Percentiles rank a stretch among this genome's conserved stretches.
Evolutionary conservation across 2,888 invertebrate genomes (phyloP).

Genomic region (Pachymerium ferrugineum): DNA sequence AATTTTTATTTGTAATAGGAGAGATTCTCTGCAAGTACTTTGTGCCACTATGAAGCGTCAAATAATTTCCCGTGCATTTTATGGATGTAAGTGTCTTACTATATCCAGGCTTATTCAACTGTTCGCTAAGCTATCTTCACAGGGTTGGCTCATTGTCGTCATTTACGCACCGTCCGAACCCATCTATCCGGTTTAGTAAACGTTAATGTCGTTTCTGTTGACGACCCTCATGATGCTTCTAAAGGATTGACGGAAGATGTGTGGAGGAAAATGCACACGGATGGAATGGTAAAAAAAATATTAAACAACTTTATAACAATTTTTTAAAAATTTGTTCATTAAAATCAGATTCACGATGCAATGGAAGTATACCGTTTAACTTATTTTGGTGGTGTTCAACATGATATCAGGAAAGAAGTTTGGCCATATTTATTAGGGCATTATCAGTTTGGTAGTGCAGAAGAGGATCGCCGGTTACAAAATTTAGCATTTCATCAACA

Average conservation of each 20-base stretch:
- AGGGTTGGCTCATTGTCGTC: conserved; percentile 84
- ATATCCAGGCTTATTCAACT: not conserved
- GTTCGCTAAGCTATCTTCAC: not conserved
- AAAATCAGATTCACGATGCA: conserved; percentile 43
- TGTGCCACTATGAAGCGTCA: conserved; percentile 93
- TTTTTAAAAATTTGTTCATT: not conserved
- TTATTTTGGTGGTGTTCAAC: conserved; percentile 80
- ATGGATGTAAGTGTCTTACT: conserved; percentile 64
- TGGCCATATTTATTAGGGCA: conserved; percentile 88
- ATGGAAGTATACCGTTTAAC: conserved; percentile 74
- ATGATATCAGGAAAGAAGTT: conserved; percentile 56
- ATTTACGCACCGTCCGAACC: conserved; percentile 83
- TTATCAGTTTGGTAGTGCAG: conserved; percentile 69
- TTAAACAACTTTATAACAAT: not conserved
- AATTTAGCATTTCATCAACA: conserved; percentile 64
- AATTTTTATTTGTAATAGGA: no score
- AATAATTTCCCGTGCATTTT: conserved; percentile 90
- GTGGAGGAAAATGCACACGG: conserved; percentile 63
- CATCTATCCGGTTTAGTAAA: conserved; percentile 85
- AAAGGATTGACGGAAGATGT: conserved; percentile 66
- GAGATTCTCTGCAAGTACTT: conserved; percentile 62
- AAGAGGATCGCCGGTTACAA: conserved; percentile 60
- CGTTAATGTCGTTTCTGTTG: conserved; percentile 49
- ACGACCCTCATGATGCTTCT: conserved; percentile 41
- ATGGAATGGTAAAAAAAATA: conserved; percentile 47